Percentiles rank a stretch among this genome's conserved stretches.
phyloP scores from a whole-genome alignment of 2,888 invertebrate genomes.

The Ypsolopha scabrella region DNA sequence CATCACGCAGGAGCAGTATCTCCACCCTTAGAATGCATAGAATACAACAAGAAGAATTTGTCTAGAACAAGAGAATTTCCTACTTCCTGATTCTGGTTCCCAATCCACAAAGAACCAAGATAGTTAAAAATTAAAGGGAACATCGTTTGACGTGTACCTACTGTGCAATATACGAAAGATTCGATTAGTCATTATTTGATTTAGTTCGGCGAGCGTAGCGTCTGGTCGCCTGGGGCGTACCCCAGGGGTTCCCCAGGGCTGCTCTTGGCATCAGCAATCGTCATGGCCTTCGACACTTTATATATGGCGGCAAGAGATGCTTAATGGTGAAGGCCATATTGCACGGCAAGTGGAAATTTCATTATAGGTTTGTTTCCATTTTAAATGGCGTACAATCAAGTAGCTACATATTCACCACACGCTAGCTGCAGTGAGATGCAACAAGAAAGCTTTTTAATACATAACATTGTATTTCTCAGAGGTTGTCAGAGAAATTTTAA shows the following conservation, averaged over 20 bases:
- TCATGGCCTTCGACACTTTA: slow-evolving; percentile 64
- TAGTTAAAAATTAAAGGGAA: slow-evolving; percentile 61
- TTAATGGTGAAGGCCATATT: slow-evolving; percentile 26
- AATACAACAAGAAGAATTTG: background rate
- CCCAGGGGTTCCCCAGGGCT: slow-evolving; percentile 54
- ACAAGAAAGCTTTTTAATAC: no score
- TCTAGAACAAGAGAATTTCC: background rate
- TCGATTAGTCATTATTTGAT: slow-evolving; percentile 71
- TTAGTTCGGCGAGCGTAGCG: slow-evolving; percentile 55
- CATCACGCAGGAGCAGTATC: no score
- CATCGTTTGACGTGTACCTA: slow-evolving; percentile 69
- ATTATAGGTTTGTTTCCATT: no score
- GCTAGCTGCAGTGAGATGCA: no score
- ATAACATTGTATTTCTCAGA: no score
- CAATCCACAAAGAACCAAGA: background rate
- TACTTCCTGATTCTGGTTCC: background rate
- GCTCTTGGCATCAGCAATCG: slow-evolving; percentile 29
- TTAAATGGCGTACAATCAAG: no score
- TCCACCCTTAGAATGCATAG: background rate
- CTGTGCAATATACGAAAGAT: slow-evolving; percentile 68
- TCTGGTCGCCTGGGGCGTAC: slow-evolving; percentile 49
- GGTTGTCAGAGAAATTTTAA: no score
- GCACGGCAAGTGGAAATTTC: background rate
- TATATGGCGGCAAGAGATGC: slow-evolving; percentile 36
- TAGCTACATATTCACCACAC: no score